A percentile compares a stretch with the other conserved stretches of the same genome.
Conservation (phyloP, 2,888 invertebrate species). For the Machimus rusticus region DNA sequence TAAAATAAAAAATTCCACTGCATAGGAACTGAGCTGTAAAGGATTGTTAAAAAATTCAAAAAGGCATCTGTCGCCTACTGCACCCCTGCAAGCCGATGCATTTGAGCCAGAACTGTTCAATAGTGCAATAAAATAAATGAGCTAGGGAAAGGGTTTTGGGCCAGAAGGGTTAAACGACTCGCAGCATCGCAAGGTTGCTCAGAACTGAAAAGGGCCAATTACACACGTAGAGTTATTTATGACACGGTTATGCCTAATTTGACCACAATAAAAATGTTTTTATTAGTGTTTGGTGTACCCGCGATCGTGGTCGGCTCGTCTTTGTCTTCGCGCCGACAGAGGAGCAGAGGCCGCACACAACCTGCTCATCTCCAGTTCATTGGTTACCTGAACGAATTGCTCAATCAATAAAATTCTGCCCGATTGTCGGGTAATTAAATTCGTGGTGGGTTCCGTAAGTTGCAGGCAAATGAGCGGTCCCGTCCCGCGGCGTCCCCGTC, state of each 20-base stretch:
- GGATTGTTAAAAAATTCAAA: conserved; percentile 10
- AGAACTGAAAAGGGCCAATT: background rate
- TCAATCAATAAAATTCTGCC: conserved; percentile 36
- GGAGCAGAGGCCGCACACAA: background rate
- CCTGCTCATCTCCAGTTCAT: conserved; percentile 33
- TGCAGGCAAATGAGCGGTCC: conserved; percentile 1
- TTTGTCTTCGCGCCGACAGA: conserved; percentile 16
- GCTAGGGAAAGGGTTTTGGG: conserved; percentile 1
- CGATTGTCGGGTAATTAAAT: conserved; percentile 37
- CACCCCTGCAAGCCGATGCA: background rate
- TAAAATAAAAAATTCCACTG: background rate
- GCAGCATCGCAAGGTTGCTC: background rate
- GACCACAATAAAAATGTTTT: conserved; percentile 45
- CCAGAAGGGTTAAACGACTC: conserved; percentile 24
- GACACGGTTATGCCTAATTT: conserved; percentile 45
- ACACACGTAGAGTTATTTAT: conserved; percentile 30
- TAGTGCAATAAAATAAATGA: conserved; percentile 18
- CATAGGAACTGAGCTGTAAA: background rate
- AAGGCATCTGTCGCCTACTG: conserved; percentile 1
- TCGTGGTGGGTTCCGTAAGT: conserved; percentile 28
- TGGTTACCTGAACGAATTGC: conserved; percentile 37
- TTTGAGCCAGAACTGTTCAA: background rate
- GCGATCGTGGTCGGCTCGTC: conserved; percentile 5
- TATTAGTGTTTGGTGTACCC: conserved; percentile 37
- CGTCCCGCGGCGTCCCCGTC: background rate